These are phyloP conservation scores for Dorcus parallelipipedus DNA, from an alignment of 2,888 invertebrate genomes.

Conservation along the genomic window DNA sequence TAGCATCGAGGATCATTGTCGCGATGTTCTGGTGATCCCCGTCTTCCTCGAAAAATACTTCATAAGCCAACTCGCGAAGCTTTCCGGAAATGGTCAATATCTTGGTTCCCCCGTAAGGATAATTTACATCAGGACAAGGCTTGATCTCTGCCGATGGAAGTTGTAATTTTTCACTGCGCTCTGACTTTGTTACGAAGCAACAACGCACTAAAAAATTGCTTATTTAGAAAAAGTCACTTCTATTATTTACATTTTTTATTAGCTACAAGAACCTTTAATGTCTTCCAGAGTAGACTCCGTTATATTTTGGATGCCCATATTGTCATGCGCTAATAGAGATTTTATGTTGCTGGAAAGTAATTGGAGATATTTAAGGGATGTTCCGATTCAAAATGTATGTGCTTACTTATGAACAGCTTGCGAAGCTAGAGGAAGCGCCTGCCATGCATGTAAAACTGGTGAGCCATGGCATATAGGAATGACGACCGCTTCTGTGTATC, in stretches of 20 bases:
- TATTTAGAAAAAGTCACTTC: slow-evolving; percentile 1
- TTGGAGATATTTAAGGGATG: too few relatives aligned
- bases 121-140: slow-evolving; percentile 61
- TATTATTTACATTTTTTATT: not conserved
- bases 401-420: slow-evolving; percentile 67
- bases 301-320: slow-evolving; percentile 51
- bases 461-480: slow-evolving; percentile 85
- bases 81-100: slow-evolving; percentile 64
- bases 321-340: slow-evolving; percentile 47
- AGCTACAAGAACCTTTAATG: slow-evolving; percentile 57
- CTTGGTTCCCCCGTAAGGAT: slow-evolving; percentile 63
- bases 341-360: slow-evolving; percentile 39
- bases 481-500: slow-evolving; percentile 77
- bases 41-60: slow-evolving; percentile 82
- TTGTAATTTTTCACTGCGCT: slow-evolving; percentile 60
- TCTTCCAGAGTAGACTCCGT: slow-evolving; percentile 66
- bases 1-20: slow-evolving; percentile 80
- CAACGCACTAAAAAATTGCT: slow-evolving; percentile 61
- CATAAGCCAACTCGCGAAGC: slow-evolving; percentile 77
- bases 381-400: slow-evolving; percentile 19
- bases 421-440: slow-evolving; percentile 76
- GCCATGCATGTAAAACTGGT: slow-evolving; percentile 80
- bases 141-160: slow-evolving; percentile 48
- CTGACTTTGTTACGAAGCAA: slow-evolving; percentile 80
- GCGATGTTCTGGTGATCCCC: slow-evolving; percentile 78